A percentile compares a stretch with the other conserved stretches of the same genome.
Evolutionary conservation across 2,888 invertebrate genomes (phyloP).

Genomic region (Zaprionus bogoriensis): DNA sequence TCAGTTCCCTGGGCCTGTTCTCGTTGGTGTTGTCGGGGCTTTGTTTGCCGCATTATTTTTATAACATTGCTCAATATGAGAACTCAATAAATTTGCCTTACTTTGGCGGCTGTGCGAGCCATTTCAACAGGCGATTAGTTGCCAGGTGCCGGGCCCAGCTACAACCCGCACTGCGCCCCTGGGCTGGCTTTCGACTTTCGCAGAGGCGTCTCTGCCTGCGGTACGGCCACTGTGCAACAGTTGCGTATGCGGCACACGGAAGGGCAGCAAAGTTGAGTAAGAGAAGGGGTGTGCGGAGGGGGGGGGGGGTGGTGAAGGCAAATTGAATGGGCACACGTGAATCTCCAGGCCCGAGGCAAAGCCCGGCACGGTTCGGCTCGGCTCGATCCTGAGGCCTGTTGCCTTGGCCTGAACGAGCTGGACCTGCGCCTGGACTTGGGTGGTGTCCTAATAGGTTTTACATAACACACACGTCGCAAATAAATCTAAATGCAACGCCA

Average conservation of each 20-base stretch:
- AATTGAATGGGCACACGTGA: constrained; percentile 52
- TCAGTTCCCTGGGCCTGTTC: constrained; percentile 3
- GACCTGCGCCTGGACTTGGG: constrained; percentile 15
- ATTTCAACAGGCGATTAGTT: constrained; percentile 76
- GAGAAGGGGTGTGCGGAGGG: too few species aligned
- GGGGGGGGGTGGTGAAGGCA: background rate
- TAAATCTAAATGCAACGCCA: constrained; percentile 76
- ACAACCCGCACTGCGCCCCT: background rate
- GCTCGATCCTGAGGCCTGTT: constrained; percentile 32
- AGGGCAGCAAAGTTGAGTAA: too few species aligned
- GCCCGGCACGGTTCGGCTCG: too few species aligned
- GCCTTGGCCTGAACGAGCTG: constrained; percentile 2
- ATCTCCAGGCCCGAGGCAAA: background rate
- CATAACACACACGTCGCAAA: constrained; percentile 70
- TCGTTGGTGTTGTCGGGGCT: constrained; percentile 14
- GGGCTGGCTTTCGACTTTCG: constrained; percentile 13
- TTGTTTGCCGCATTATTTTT: constrained; percentile 64
- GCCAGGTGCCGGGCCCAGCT: constrained; percentile 38
- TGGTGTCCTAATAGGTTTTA: constrained; percentile 69
- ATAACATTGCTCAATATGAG: constrained; percentile 73
- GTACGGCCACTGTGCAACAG: constrained; percentile 58
- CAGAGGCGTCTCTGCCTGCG: constrained; percentile 1
- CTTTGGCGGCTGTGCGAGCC: constrained; percentile 52
- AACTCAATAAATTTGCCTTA: constrained; percentile 73
- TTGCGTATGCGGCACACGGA: constrained; percentile 49